Evolutionary conservation across 2,797 vertebrate species (phyloP), one percentile per base, ranked within the genome.

Genomic region (Xenops minutus): DNA sequence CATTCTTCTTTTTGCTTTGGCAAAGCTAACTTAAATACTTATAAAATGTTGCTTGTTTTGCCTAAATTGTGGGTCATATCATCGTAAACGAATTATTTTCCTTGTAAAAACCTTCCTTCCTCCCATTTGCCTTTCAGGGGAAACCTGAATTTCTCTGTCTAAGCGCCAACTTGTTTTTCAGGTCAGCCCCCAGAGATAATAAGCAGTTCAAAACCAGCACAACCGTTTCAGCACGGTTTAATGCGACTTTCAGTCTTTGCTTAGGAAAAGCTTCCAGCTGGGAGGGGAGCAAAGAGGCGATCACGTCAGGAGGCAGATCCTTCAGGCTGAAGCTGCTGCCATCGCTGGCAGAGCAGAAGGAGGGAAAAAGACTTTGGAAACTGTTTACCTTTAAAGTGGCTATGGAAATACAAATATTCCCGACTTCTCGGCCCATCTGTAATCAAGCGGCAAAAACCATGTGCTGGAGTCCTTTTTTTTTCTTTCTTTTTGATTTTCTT

Each of bases 331-430:
- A 36, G 16, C 27, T 93, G 7, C 84, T 85, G 89, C 81, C 30
- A 10, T 96, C 56, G 7, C 29, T 84, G 85, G 92, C 95, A 94
- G 85, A 93, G 51, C 13, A 5, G 34, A 74, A 80, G 61, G 54
- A 72, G 91, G 73, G 78, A 59, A 90, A 74, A 92, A 88, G 94
- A 54, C 92, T 87, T 97, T 92, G 69, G 91, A 92, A 91, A 82
- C 74, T 93, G 54, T 76, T 94, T 93, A 85, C 75, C 55, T 96
- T 96, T 92, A 80, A 92, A 82, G 68, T 93, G 92, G 68, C 94
- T 96, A 12, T 92, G 93, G 90, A 97, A 96, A 85, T 92, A 95
- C 64, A 97, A 95, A 92, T 94, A 95, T 85, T 90, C 80, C 80
- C 63, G 68, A 92, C 89, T 94, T 95, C 71, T 88, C 11, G 5